phyloP scores from a whole-genome alignment of 30 jellyfish, hydroid and myxozoan genomes.

The Haliclystus octoradiatus region DNA sequence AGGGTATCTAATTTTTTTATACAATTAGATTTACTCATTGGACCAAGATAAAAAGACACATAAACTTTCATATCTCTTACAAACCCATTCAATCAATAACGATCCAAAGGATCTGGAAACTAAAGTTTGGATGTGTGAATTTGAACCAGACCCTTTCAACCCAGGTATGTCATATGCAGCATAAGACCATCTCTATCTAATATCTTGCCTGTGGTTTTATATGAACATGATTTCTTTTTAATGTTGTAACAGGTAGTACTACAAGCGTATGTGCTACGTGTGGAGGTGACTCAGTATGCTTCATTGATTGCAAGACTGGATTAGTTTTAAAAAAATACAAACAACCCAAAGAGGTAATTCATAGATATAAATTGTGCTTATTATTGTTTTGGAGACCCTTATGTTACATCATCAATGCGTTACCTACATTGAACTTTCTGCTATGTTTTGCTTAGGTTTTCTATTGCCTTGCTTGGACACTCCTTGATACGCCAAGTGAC shows the following conservation, averaged over 20 bases:
- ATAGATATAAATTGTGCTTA: too few species aligned
- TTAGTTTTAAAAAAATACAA: slow-evolving; percentile 69
- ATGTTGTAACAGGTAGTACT: slow-evolving; percentile 35
- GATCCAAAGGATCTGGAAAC: slow-evolving; percentile 92
- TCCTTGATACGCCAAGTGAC: not conserved
- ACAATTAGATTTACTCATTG: too few species aligned
- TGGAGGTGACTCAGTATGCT: slow-evolving; percentile 99
- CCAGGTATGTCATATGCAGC: slow-evolving; percentile 69
- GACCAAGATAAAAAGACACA: not conserved
- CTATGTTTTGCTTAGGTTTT: slow-evolving; percentile 41
- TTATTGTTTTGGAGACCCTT: too few species aligned
- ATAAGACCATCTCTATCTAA: too few species aligned
- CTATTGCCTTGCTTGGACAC: slow-evolving; percentile 94
- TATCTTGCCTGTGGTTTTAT: too few species aligned
- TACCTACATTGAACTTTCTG: too few species aligned
- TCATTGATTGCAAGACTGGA: slow-evolving; percentile 76
- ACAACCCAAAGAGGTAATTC: slow-evolving; percentile 82
- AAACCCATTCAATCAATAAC: slow-evolving; percentile 83
- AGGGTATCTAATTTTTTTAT: too few species aligned
- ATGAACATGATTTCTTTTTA: too few species aligned
- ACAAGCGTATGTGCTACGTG: slow-evolving; percentile 91
- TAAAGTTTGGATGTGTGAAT: slow-evolving; percentile 99
- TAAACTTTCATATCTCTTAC: slow-evolving; percentile 44
- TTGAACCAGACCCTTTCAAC: slow-evolving; percentile 70
- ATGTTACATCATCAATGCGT: too few species aligned